These are phyloP conservation scores for Zaprionus gabonicus DNA, from an alignment of 1,140 invertebrate species.

Conservation along the genomic window DNA sequence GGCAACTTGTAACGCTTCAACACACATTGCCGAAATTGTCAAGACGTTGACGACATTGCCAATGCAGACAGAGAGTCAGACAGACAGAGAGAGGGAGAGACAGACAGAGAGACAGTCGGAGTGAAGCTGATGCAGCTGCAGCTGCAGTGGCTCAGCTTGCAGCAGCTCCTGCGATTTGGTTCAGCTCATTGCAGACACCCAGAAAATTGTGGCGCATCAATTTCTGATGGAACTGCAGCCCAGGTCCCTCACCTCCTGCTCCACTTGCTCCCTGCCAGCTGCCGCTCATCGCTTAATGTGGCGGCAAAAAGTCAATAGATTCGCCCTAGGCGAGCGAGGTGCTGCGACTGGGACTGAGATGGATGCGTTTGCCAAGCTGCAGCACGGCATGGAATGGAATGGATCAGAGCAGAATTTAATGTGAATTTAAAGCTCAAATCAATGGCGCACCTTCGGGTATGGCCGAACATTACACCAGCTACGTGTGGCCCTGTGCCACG, in stretches of 20 bases:
- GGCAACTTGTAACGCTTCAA: slow-evolving; percentile 53
- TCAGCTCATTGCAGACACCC: slow-evolving; percentile 17
- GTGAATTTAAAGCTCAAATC: background rate
- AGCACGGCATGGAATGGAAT: background rate
- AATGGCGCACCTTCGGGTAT: too few species aligned
- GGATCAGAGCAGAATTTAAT: background rate
- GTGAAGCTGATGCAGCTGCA: slow-evolving; percentile 12
- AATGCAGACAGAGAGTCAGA: slow-evolving; percentile 8
- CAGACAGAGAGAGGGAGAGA: background rate
- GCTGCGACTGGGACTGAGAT: slow-evolving; percentile 14
- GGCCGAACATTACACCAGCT: too few species aligned
- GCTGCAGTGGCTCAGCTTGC: background rate
- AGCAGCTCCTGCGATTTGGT: background rate
- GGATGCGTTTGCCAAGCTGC: background rate
- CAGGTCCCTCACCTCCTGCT: background rate
- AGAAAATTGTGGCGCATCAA: slow-evolving; percentile 51
- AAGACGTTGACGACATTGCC: slow-evolving; percentile 50
- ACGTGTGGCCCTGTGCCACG: background rate
- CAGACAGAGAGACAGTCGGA: slow-evolving; percentile 4
- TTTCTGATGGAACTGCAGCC: slow-evolving; percentile 25
- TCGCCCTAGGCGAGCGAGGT: slow-evolving; percentile 41
- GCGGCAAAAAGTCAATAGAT: slow-evolving; percentile 77
- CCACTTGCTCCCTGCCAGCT: background rate
- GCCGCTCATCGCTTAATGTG: slow-evolving; percentile 59
- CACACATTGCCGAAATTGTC: slow-evolving; percentile 76